Conservation (phyloP, 2,797 vertebrate genomes). For the Anisognathus igniventris region DNA sequence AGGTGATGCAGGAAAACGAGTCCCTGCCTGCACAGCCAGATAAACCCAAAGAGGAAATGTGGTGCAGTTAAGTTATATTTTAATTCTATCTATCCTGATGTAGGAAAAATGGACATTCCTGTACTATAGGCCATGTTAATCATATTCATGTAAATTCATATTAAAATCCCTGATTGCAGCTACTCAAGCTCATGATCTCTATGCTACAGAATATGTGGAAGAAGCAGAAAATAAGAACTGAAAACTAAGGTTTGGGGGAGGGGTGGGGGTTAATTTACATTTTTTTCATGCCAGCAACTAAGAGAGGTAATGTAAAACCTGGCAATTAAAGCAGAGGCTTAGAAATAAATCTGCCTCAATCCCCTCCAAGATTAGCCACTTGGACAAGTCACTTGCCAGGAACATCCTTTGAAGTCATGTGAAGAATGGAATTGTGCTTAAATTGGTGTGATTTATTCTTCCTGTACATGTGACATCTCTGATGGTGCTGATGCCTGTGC, state of each 20-base stretch:
- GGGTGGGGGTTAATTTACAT: neutral
- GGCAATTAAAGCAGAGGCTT: slow-evolving; percentile 25
- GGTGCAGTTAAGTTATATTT: neutral
- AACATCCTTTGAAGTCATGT: neutral
- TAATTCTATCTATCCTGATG: neutral
- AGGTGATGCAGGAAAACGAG: neutral
- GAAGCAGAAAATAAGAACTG: neutral
- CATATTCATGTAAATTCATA: accelerated
- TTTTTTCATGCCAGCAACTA: neutral
- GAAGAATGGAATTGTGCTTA: neutral
- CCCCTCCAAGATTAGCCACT: neutral
- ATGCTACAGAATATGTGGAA: neutral
- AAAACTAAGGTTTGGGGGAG: neutral
- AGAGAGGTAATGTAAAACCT: neutral
- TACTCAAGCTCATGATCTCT: neutral
- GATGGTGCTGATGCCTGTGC: neutral
- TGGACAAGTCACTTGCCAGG: neutral
- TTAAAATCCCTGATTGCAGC: neutral
- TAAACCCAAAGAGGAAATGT: neutral
- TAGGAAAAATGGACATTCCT: neutral
- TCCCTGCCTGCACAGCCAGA: neutral
- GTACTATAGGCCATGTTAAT: neutral
- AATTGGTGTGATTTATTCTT: neutral
- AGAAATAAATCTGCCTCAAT: slow-evolving; percentile 14
- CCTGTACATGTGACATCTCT: neutral